phyloP scores from a whole-genome alignment of 30 jellyfish, hydroid and myxozoan genomes.

The Rhopilema esculentum region DNA sequence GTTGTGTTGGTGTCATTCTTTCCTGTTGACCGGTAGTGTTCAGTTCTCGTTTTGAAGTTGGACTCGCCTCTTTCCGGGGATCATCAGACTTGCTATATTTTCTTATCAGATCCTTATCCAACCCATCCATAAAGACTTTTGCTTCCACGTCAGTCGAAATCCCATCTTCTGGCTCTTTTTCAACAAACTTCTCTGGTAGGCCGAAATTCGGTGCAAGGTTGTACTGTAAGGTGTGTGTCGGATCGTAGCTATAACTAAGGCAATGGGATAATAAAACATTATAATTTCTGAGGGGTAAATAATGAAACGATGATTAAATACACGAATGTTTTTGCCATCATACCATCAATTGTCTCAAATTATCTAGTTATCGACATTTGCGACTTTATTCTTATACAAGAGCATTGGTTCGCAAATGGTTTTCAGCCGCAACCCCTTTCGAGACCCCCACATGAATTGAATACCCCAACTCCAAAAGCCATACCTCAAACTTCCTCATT shows the following conservation, averaged over 20 bases:
- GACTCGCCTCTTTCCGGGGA: background rate
- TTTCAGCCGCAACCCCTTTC: too few relatives aligned
- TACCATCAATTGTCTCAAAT: too few relatives aligned
- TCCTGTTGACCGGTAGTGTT: background rate
- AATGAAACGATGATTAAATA: background rate
- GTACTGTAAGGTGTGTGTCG: slow-evolving; percentile 93
- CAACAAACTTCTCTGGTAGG: slow-evolving; percentile 73
- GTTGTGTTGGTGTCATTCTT: background rate
- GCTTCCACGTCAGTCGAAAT: slow-evolving; percentile 28
- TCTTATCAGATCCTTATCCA: slow-evolving; percentile 1
- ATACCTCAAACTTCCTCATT: too few relatives aligned
- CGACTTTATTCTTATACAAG: too few relatives aligned
- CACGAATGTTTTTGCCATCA: background rate
- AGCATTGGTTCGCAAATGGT: too few relatives aligned
- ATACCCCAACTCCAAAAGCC: too few relatives aligned
- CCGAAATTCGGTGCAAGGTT: slow-evolving; percentile 97
- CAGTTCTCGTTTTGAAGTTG: background rate
- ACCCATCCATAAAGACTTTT: slow-evolving; percentile 11
- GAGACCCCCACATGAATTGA: too few relatives aligned
- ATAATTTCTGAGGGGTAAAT: background rate
- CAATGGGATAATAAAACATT: slow-evolving; percentile 22
- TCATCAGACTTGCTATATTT: background rate
- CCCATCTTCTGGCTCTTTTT: background rate
- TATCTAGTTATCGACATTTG: too few relatives aligned
- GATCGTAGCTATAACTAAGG: slow-evolving; percentile 94